Evolutionary conservation across 2,888 invertebrate species (phyloP), one percentile per base, ranked within the genome.

Genomic region (Temnothorax unifasciatus): DNA sequence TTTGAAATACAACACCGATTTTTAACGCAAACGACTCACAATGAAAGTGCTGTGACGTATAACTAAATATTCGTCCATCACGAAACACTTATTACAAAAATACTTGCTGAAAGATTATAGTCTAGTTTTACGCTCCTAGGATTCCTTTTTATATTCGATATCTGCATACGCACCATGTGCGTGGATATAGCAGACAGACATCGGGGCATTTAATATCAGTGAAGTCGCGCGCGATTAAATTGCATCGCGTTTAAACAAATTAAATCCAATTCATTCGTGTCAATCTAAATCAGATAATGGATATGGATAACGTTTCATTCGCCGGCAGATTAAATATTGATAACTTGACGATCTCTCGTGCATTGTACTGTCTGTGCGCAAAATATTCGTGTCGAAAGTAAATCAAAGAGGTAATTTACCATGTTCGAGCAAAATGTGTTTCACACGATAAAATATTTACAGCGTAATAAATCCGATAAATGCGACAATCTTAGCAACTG

Each of bases 261-360:
- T 81, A 54, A 77, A 87, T 84, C 44, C 76, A 77, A 87, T 82
- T 64, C 29, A 84, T 86, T 82, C 59, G 34, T 68, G 82, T 82
- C 86, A 77, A 82, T 84, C 59, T 61, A 50, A 63, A 41, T 50
- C 25, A 44, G 74, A 77, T 77, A 82, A 87, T 77, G 57, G 69
- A 38, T 59, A 73, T 47, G 47, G 54, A 64, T 69, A 66, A 66
- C 41, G 13, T 83, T 79, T 83, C 52, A 81, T 83, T 81, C 52
- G 47, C 6, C 21, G 52, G 38, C 64, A 41, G 54, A 86, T 85
- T 81, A 81, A 83, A 79, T 69, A 75, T 54, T 69, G 61, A 79
- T 74, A 63, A n/a, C 13, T n/a, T 3, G 38, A 44, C 41, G 25
- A 25, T 71, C 44, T 38, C 38, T 8, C 8, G 29, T 13, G 29